Percentiles rank a stretch among this genome's conserved stretches.
phyloP scores from a whole-genome alignment of 1,140 invertebrate species.

The Brachionus sp. region DNA sequence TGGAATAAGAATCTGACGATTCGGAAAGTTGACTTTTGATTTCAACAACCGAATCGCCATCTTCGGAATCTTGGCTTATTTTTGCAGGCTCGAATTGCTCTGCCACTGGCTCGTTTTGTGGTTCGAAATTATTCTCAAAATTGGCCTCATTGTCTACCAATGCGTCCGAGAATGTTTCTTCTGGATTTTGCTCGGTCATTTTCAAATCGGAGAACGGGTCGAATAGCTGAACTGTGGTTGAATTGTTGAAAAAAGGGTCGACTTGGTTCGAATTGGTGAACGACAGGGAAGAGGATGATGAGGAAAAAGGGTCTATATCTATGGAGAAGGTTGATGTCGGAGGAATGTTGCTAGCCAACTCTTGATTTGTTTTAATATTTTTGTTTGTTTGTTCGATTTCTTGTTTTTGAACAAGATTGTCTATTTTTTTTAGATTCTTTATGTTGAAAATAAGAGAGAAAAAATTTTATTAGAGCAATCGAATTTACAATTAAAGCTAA shows the following conservation, averaged over 20 bases:
- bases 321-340: slow-evolving; percentile 17
- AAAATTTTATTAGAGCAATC: slow-evolving; percentile 15
- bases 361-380: slow-evolving; percentile 28
- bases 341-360: not conserved
- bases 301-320: slow-evolving; percentile 36
- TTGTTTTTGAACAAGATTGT: not conserved
- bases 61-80: not conserved
- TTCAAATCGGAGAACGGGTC: slow-evolving; percentile 12
- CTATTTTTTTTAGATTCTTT: not conserved
- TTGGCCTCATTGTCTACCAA: not conserved
- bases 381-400: not conserved
- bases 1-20: slow-evolving; percentile 25
- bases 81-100: not conserved
- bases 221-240: not conserved
- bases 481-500: slow-evolving; percentile 35
- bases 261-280: not conserved
- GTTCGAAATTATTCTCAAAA: slow-evolving; percentile 15
- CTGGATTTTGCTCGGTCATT: slow-evolving; percentile 20
- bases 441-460: not conserved
- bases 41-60: not conserved
- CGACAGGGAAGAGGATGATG: not conserved
- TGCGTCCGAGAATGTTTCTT: not conserved
- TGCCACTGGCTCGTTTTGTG: not conserved
- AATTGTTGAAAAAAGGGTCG: not conserved
- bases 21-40: not conserved